Base-by-base conservation (phyloP, 2,888 invertebrate species). In the Temnothorax ravouxi region DNA sequence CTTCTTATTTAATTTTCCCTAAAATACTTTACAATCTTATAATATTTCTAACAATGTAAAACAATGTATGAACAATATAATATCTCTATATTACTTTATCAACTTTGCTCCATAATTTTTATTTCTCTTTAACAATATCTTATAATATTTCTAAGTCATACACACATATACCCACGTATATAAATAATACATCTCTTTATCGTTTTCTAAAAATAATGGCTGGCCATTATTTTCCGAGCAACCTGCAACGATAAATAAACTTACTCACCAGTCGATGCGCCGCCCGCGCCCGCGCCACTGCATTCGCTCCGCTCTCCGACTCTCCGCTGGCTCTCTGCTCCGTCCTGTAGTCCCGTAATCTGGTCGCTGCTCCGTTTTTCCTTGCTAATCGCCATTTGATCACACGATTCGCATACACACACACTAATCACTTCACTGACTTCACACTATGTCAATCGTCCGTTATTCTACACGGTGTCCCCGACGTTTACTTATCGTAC, bases 191-290 rank as follows among this genome's bases (percentile, higher is more conserved):
- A 9, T 15, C 15, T 59, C 4, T n/a, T 3, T 13, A 72, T 74
- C 44, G 29, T 44, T 74, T 44, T 59, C 29, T 9, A 44, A 44
- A 74, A 74, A 74, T 29, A 74, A n/a, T 18, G 3, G 15, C n/a
- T 8, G n/a, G 9, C 56, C 6, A 54, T 56, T 75, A 75, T 75
- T 75, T 61, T 50, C 47, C 47, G 6, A 62, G 34, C 47, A 21
- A 75, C 21, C 29, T 75, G 15, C 47, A 15, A 25, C 21, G 15
- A 61, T 75, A 50, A 75, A 50, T 47, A 75, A 50, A 62, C 54
- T 44, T 11, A 25, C 54, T 47, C 44, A 61, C 34, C 34, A 50
- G 15, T 75, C 34, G 61, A 75, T 61, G 34, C n/a, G 13, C 15
- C 59, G n/a, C n/a, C n/a, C 25, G n/a, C 0, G 25, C n/a, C 6